Conservation (phyloP, 2,888 invertebrate species). For the Drosophila diplacantha region DNA sequence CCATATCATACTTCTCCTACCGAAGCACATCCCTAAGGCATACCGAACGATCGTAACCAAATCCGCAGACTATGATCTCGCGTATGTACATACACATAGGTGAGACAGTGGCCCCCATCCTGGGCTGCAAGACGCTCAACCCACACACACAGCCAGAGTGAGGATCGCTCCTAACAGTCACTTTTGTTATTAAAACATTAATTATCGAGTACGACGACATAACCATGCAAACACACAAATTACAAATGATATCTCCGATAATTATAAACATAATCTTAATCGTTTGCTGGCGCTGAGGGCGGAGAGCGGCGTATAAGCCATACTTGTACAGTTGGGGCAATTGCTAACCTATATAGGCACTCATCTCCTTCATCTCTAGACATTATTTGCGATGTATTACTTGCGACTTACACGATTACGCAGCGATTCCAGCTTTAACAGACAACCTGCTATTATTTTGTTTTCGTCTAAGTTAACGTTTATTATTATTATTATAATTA, state of each 20-base stretch:
- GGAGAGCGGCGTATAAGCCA: constrained; percentile 53
- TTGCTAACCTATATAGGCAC: constrained; percentile 63
- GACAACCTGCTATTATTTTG: constrained; percentile 45
- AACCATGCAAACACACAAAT: constrained; percentile 30
- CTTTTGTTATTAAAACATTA: constrained; percentile 56
- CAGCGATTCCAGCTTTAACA: constrained; percentile 70
- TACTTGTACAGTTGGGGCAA: constrained; percentile 69
- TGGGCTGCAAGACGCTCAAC: constrained; percentile 17
- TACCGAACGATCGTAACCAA: constrained; percentile 16
- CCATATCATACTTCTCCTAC: not conserved
- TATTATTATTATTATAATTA: constrained; percentile 45
- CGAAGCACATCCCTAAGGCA: not conserved
- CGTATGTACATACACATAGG: constrained; percentile 35
- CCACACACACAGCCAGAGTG: constrained; percentile 35
- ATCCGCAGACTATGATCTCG: constrained; percentile 28
- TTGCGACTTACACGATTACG: constrained; percentile 39
- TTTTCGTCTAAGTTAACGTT: constrained; percentile 42
- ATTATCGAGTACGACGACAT: constrained; percentile 51
- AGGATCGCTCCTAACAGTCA: constrained; percentile 52
- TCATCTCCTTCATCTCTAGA: constrained; percentile 48
- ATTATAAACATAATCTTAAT: constrained; percentile 61
- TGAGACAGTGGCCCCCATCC: constrained; percentile 18
- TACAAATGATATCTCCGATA: constrained; percentile 45
- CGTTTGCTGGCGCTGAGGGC: constrained; percentile 23
- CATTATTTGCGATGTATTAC: constrained; percentile 12